Evolutionary conservation across 2,888 invertebrate species (phyloP), one percentile per base, ranked within the genome.

Genomic region (Leucophenga maculata): DNA sequence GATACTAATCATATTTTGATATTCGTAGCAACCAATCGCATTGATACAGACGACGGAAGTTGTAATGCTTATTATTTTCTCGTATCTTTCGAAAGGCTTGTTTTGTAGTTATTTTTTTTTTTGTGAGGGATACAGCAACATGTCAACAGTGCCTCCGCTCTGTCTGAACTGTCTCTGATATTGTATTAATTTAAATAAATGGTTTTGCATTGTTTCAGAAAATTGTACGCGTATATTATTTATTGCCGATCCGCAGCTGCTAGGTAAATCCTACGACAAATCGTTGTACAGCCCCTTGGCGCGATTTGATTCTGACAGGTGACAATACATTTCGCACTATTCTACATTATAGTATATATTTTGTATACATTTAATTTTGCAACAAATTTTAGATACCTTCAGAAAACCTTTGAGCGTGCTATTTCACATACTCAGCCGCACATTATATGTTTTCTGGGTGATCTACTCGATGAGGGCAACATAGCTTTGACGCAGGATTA

Each of bases 391-490:
- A 85, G 97, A 83, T 98, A 94, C 87, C 88, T 98, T 68, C 89
- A 90, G 46, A 93, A 93, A 82, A 95, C 97, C 50, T 98, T 96
- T 87, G 88, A 90, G 14, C 90, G 92, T 75, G 97, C 94, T 2
- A 86, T 93, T 48, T 88, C 90, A 50, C 92, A 94, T 86, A 91
- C 93, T 57, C 90, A 93, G 76, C 98, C 98, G 9, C 93, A 98
- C 88, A 91, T 96, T 14, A 90, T 98, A 64, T 91, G 96, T 57
- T 98, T 96, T 89, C 90, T 99, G 69, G 99, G 99, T 1, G 99
- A 99, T 88, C 90, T 98, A 65, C 94, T 97, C 90, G 98, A 99
- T 85, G 99, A 99, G 89, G 98, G 98, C 0, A 95, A 95, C 70
- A 91, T 93, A 71, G 93, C 97, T 1, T 91, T 91, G 2, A 89